Percentiles rank a stretch among this genome's conserved stretches.
Conservation (phyloP, 92 coral and sea anemone species). For the Palythoa grandis region DNA sequence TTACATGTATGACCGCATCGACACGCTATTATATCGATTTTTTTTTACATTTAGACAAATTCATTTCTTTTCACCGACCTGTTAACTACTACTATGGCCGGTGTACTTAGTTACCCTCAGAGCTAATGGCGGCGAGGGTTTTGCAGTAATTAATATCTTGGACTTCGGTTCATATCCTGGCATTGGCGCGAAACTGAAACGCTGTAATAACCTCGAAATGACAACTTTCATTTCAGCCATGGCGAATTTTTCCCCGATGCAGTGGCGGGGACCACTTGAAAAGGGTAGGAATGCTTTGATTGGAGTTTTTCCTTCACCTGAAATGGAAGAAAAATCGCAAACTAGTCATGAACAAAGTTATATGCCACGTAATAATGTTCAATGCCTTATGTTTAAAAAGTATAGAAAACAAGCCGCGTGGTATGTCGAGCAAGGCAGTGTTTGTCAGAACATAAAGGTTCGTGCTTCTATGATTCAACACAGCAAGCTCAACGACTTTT, state of each 20-base stretch:
- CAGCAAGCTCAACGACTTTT: too few relatives aligned
- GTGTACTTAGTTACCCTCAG: conserved; percentile 31
- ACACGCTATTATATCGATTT: too few relatives aligned
- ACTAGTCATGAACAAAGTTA: background rate
- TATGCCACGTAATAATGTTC: too few relatives aligned
- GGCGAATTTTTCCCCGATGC: conserved; percentile 74
- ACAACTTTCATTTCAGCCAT: conserved; percentile 69
- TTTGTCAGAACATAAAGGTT: too few relatives aligned
- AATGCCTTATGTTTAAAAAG: too few relatives aligned
- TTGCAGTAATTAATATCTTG: conserved; percentile 36
- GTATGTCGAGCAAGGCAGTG: too few relatives aligned
- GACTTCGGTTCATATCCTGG: conserved; percentile 66
- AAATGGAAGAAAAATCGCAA: background rate
- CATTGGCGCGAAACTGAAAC: conserved; percentile 55
- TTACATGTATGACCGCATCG: too few relatives aligned
- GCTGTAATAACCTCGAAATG: conserved; percentile 51
- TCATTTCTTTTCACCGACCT: background rate
- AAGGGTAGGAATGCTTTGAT: conserved; percentile 66
- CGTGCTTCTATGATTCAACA: too few relatives aligned
- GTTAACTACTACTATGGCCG: background rate
- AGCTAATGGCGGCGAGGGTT: conserved; percentile 57
- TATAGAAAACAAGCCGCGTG: too few relatives aligned
- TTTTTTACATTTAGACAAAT: too few relatives aligned
- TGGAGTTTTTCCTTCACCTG: conserved; percentile 47
- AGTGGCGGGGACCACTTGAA: conserved; percentile 71